Evolutionary conservation across 2,888 invertebrate species (phyloP).

Genomic region (Phragmatobia fuliginosa): DNA sequence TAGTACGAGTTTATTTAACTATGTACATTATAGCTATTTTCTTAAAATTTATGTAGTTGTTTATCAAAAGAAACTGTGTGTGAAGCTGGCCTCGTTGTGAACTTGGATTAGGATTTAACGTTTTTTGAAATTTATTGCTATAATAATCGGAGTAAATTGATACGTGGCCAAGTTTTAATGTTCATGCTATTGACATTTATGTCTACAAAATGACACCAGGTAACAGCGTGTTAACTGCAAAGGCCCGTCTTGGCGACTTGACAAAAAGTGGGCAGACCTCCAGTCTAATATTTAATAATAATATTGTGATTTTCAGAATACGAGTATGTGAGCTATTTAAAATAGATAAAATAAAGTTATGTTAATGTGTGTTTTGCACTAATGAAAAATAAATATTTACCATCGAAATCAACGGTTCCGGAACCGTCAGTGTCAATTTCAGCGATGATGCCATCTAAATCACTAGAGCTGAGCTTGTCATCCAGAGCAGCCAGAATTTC

Average conservation of each 20-base stretch:
- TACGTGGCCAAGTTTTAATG: constrained; percentile 50
- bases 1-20: constrained; percentile 44
- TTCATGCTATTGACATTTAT: constrained; percentile 49
- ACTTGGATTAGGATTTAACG: constrained; percentile 33
- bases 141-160: constrained; percentile 34
- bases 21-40: constrained; percentile 35
- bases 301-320: constrained; percentile 30
- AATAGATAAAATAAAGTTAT: constrained; percentile 10
- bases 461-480: constrained; percentile 96
- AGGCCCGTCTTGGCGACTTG: constrained; percentile 43
- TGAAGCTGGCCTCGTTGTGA: constrained; percentile 24
- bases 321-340: constrained; percentile 28
- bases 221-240: constrained; percentile 43
- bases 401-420: constrained; percentile 99
- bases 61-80: constrained; percentile 47
- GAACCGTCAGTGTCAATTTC: constrained; percentile 99
- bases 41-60: constrained; percentile 50
- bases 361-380: constrained; percentile 4
- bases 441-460: constrained; percentile 98
- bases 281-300: constrained; percentile 42
- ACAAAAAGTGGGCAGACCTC: constrained; percentile 48
- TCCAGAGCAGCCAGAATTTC: constrained; percentile 97
- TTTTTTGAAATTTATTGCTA: constrained; percentile 41
- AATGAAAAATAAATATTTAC: constrained; percentile 79
- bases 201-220: constrained; percentile 44